Evolutionary conservation across 2,113 vertebrate genomes (phyloP).

Genomic region (Ciconia maguari): DNA sequence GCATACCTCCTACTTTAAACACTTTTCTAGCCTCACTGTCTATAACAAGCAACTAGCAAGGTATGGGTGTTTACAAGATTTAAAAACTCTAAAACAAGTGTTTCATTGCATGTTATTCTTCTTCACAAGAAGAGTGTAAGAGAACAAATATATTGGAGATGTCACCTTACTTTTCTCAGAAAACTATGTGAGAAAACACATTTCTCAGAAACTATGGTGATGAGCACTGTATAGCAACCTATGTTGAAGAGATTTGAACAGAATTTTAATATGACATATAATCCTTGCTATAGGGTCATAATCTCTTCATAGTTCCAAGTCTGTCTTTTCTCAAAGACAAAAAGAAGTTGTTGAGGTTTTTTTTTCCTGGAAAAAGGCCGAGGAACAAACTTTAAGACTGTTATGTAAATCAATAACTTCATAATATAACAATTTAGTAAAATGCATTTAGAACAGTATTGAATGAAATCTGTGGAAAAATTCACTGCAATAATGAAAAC

Average conservation of each 20-base stretch:
- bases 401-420: neutral
- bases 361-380: neutral
- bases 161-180: neutral
- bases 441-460: neutral
- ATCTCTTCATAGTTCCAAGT: neutral
- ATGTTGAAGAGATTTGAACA: neutral
- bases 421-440: neutral
- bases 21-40: neutral
- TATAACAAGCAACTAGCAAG: neutral
- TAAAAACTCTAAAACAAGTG: neutral
- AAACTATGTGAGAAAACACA: neutral
- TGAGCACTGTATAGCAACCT: neutral
- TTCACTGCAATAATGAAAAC: neutral
- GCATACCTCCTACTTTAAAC: neutral
- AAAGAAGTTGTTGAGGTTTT: neutral
- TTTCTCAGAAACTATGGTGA: neutral
- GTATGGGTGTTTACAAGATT: neutral
- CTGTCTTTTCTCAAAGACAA: neutral
- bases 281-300: neutral
- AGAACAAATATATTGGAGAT: neutral
- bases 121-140: neutral
- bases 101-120: neutral
- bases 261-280: neutral
- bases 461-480: neutral
- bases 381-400: neutral